phyloP scores from a whole-genome alignment of 1,140 invertebrate genomes.

The Aphaenogaster rudis region DNA sequence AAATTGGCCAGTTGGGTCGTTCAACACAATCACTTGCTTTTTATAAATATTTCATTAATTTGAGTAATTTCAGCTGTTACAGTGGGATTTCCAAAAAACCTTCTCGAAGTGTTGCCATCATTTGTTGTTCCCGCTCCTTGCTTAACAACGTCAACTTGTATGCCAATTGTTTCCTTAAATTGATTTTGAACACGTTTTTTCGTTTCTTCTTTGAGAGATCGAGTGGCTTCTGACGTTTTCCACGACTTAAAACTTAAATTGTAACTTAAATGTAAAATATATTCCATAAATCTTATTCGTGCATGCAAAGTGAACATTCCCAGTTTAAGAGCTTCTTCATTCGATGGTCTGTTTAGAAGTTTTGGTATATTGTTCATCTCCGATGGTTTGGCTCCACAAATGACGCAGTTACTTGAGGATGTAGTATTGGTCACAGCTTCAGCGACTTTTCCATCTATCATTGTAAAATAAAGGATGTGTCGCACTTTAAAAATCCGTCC shows the following conservation, averaged over 20 bases:
- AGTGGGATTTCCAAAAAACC: constrained; percentile 32
- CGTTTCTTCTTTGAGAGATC: constrained; percentile 8
- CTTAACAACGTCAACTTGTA: constrained; percentile 27
- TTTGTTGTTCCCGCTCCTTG: constrained; percentile 16
- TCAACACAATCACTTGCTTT: too few relatives aligned
- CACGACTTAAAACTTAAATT: constrained; percentile 39
- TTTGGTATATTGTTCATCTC: constrained; percentile 29
- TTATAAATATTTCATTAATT: constrained; percentile 17
- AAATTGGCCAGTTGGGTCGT: too few relatives aligned
- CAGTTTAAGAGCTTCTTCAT: constrained; percentile 17
- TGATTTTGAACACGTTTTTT: constrained; percentile 17
- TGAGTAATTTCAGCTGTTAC: constrained; percentile 24
- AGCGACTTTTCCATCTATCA: constrained; percentile 48
- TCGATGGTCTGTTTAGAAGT: neutral
- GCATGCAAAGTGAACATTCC: constrained; percentile 11
- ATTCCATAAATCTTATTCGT: constrained; percentile 37
- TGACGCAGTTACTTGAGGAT: neutral
- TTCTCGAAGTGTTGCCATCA: constrained; percentile 10
- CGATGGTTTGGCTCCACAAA: constrained; percentile 8
- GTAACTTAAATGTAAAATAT: constrained; percentile 29
- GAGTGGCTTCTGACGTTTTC: constrained; percentile 10
- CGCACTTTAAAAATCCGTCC: neutral
- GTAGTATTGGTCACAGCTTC: constrained; percentile 32
- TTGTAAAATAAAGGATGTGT: constrained; percentile 36
- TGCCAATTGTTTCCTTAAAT: constrained; percentile 8